These are phyloP conservation scores for Zoanthus sociatus DNA, from an alignment of 92 coral and sea anemone genomes.

Conservation along the genomic window DNA sequence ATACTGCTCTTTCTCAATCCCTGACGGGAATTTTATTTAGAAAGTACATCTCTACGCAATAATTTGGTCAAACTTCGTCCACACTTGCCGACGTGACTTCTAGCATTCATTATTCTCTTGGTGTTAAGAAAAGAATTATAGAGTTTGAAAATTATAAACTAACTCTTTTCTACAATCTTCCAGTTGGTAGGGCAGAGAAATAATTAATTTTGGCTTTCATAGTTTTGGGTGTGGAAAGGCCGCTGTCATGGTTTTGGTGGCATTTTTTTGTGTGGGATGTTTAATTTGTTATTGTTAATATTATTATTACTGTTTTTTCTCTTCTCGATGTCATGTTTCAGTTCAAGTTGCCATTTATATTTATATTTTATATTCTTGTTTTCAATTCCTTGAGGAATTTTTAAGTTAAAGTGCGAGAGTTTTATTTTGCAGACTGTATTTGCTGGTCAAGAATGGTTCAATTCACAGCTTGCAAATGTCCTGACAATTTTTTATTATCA, in stretches of 20 bases:
- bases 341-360: not conserved
- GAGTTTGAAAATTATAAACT: conserved; percentile 13
- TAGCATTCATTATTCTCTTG: not conserved
- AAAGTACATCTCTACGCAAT: not conserved
- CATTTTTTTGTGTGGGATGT: not conserved
- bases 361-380: not conserved
- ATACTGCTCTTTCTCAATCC: not conserved
- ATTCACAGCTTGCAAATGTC: not conserved
- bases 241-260: not conserved
- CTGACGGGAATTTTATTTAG: not conserved
- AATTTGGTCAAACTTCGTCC: conserved; percentile 4
- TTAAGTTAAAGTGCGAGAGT: not conserved
- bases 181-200: not conserved
- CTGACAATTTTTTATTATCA: not conserved
- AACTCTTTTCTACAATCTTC: conserved; percentile 6
- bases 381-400: not conserved
- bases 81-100: not conserved
- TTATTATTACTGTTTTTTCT: not conserved
- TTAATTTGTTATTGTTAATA: not conserved
- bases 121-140: not conserved
- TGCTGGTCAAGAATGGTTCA: not conserved
- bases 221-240: not conserved
- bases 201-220: not conserved
- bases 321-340: not conserved
- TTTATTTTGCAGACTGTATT: not conserved